phyloP scores from a whole-genome alignment of 2,113 vertebrate species.

The Nasalis larvatus region DNA sequence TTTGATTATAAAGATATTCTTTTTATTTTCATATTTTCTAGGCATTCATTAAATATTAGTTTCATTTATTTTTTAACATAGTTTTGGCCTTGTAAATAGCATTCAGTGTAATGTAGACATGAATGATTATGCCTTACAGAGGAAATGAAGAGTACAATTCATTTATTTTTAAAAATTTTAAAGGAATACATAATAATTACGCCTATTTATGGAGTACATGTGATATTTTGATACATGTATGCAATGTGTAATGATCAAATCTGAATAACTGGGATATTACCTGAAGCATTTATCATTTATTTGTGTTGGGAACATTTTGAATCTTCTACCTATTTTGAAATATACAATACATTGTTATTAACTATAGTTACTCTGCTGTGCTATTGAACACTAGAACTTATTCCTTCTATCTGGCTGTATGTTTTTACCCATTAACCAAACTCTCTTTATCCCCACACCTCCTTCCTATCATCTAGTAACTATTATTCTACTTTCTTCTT shows the following conservation, averaged over 20 bases:
- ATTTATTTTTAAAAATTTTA: neutral
- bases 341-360: neutral
- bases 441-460: neutral
- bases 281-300: neutral
- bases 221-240: neutral
- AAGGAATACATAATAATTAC: neutral
- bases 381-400: neutral
- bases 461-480: neutral
- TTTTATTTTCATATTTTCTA: neutral
- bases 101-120: neutral
- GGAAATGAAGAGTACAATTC: neutral
- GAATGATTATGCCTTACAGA: neutral
- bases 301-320: neutral
- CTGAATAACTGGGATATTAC: neutral
- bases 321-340: neutral
- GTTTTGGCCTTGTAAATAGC: neutral
- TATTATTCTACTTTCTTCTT: neutral
- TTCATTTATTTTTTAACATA: conserved; percentile 1
- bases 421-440: neutral
- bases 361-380: neutral
- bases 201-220: neutral
- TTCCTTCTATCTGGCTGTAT: neutral
- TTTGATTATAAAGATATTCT: neutral
- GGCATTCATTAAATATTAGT: neutral
- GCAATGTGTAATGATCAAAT: neutral